Evolutionary conservation across 2,888 invertebrate genomes (phyloP), one percentile per base, ranked within the genome.

Genomic region (Cryptocheilus praepositus): DNA sequence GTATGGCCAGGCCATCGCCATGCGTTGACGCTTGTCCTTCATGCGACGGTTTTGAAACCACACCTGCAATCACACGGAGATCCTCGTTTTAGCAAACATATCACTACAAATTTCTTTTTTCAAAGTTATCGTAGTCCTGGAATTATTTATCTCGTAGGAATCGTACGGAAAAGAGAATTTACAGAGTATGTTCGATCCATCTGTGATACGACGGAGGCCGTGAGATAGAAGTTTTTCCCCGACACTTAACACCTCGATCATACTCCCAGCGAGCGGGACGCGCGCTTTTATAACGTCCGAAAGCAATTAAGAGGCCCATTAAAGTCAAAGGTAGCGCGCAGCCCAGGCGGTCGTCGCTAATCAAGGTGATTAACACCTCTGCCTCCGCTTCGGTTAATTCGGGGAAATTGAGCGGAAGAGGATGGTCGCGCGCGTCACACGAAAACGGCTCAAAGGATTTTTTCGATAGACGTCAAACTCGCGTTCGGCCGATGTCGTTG

Each of bases 11-110:
- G 96, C 95, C 79, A 98, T 93, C 0, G 98, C 96, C 88, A 98
- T 94, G 16, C 97, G 92, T 86, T 99, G 98, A 0, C 99, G 92
- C 84, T 99, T 99, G 90, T 99, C 98, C 87, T 99, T 98, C 97
- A 98, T 98, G 61, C 98, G 91, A 44, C 98, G 92, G 88, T 98
- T 98, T 92, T 98, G 98, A 89, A 99, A 99, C 99, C 99, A 99
- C 19, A 97, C 96, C 96, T 96, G 91, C 59, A 61, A 18, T 8
- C 11, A 43, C 2, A 5, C 25, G 5, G n/a, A n/a, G n/a, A n/a
- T n/a, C n/a, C n/a, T n/a, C n/a, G n/a, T n/a, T n/a, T n/a, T n/a
- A n/a, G n/a, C n/a, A n/a, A n/a, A n/a, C n/a, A n/a, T n/a, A n/a
- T n/a, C n/a, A n/a, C n/a, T n/a, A n/a, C n/a, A n/a, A n/a, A n/a